These are phyloP conservation scores for Crenichthys baileyi DNA, from an alignment of 2,797 vertebrate species.

Conservation along the genomic window DNA sequence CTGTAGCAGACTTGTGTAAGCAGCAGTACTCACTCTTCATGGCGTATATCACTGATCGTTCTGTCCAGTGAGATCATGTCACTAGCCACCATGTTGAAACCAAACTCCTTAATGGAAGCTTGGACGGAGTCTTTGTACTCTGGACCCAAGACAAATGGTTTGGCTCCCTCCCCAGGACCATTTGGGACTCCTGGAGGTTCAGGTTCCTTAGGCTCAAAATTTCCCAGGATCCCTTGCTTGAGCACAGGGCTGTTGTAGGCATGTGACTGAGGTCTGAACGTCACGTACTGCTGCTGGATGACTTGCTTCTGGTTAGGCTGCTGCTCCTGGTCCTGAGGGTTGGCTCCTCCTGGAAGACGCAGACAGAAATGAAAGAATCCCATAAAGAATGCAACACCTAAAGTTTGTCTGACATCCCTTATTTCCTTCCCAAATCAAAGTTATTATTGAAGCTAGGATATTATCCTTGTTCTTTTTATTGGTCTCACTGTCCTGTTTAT, in stretches of 20 bases:
- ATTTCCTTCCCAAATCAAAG: not conserved
- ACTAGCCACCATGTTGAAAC: constrained; percentile 99
- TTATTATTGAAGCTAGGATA: not conserved
- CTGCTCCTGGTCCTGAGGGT: constrained; percentile 27
- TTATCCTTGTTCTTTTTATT: not conserved
- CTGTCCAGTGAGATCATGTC: constrained; percentile 99
- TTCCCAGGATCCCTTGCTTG: constrained; percentile 86
- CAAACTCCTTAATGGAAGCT: constrained; percentile 96
- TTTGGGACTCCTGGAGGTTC: constrained; percentile 88
- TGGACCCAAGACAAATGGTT: constrained; percentile 89
- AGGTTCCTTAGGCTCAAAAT: constrained; percentile 92
- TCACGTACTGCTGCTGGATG: constrained; percentile 93
- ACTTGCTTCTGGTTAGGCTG: constrained; percentile 71
- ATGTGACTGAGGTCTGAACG: constrained; percentile 91
- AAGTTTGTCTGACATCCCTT: not conserved
- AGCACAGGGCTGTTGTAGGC: constrained; percentile 86
- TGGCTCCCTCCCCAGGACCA: constrained; percentile 93
- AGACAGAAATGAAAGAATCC: constrained; percentile 3
- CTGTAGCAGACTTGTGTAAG: not conserved
- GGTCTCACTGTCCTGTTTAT: not conserved
- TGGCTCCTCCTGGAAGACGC: constrained; percentile 19
- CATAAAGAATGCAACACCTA: not conserved
- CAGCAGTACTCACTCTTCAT: constrained; percentile 91
- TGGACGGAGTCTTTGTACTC: constrained; percentile 94
- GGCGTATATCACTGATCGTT: constrained; percentile 90